Evolutionary conservation across 2,797 vertebrate genomes (phyloP), one percentile per base, ranked within the genome.

Genomic region (Gymnopithys bicolor): DNA sequence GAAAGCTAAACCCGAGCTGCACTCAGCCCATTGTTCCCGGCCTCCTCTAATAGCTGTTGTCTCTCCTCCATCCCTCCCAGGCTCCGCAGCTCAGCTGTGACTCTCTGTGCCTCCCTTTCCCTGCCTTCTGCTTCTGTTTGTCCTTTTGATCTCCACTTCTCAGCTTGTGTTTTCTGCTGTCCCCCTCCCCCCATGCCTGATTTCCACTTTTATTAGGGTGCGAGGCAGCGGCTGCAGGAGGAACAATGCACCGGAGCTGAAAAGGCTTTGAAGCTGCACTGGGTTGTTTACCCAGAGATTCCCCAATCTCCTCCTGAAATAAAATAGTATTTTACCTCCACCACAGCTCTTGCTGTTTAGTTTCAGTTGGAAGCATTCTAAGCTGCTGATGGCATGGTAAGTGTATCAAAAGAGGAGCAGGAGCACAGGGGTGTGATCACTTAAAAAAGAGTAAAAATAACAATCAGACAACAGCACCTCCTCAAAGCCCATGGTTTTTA

Each of bases 131-230:
- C 94, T 96, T 89, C 94, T 91, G 94, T 83, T 96, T 96, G 96
- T 95, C 94, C 96, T 96, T 96, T 97, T 96, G 96, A 96, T 97
- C 96, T 96, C 93, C 49, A 23, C 87, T 93, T 81, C 96, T 87
- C 93, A 87, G 95, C 94, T 83, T 91, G 92, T 79, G 75, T 86
- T 94, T 94, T 69, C 90, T 86, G 90, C 85, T 19, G 52, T 17
- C 82, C 90, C 94, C 96, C 79, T 81, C 95, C 94, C 94, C 94
- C 96, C 68, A 5, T 13, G 79, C 70, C 88, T 71, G 78, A 71
- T 92, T 93, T 82, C 90, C 96, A 94, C 96, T 95, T 96, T 93
- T 92, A 96, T 93, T 85, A 90, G 81, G 86, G 94, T 92, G 92
- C 64, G 46, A 95, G 91, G 94, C 91, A 94, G 95, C 39, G 2